A percentile compares a stretch with the other conserved stretches of the same genome.
Conservation (phyloP, 2,888 invertebrate species). For the Exephanes ischioxanthus region DNA sequence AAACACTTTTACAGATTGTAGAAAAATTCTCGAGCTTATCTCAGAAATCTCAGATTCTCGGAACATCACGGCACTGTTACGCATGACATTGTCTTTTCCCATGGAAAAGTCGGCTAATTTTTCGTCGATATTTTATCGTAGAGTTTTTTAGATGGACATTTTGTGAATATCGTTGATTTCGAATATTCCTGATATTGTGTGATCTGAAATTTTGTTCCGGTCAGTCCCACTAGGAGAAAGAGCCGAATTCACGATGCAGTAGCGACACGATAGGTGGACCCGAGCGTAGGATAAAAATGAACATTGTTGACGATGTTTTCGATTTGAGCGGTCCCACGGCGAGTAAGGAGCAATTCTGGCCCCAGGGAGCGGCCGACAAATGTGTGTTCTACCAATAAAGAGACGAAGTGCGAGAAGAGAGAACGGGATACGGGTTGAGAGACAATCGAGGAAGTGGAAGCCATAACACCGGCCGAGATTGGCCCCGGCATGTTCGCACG, state of each 20-base stretch:
- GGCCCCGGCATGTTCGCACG: conserved; percentile 77
- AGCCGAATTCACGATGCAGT: background rate
- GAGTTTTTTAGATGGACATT: too few relatives aligned
- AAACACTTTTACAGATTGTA: too few relatives aligned
- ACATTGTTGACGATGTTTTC: background rate
- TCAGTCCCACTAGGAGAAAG: background rate
- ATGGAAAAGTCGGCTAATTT: too few relatives aligned
- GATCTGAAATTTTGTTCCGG: too few relatives aligned
- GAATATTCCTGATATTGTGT: too few relatives aligned
- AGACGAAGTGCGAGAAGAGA: conserved; percentile 28
- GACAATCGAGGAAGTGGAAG: conserved; percentile 57
- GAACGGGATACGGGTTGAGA: conserved; percentile 57
- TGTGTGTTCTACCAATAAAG: background rate
- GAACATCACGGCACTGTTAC: too few relatives aligned
- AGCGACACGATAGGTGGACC: background rate
- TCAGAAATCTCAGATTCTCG: too few relatives aligned
- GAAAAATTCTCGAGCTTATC: too few relatives aligned
- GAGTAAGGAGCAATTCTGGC: background rate
- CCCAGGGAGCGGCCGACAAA: background rate
- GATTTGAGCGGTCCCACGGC: background rate
- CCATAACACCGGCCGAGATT: conserved; percentile 80
- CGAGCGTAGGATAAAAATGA: background rate
- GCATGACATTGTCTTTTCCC: too few relatives aligned
- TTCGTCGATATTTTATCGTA: too few relatives aligned
- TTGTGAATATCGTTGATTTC: too few relatives aligned